Base-by-base conservation (phyloP, 64 coral and sea anemone species). In the Hydrozoanthus tunicans region DNA sequence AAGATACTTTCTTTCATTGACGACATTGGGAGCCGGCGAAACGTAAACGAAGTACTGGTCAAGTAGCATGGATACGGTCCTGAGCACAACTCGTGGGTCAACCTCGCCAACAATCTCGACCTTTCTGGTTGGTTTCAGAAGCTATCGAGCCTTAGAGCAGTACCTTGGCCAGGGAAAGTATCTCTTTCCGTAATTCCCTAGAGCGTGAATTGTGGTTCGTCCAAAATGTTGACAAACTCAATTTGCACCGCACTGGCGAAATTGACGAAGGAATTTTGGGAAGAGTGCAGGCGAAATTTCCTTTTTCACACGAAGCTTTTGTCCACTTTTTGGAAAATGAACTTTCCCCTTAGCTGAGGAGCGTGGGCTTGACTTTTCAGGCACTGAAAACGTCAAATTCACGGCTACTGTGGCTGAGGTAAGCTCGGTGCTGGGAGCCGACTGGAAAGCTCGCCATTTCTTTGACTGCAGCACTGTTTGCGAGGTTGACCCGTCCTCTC, bases 301-400 rank as follows among this genome's bases (percentile, higher is more conserved):
- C 32, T 43, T 43, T 43, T 43, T 43, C 32, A 43, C 32, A 2
- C 32, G 32, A 1, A 43, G 32, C 32, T 43, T 43, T 43, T 43
- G 32, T 20, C 20, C 20, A 20, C 20, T 20, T 20, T 20, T 20
- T 20, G 20, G 20, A 20, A 20, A 20, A 20, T 20, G 20, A 20
- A 20, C 20, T 20, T 20, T 84, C 81, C 60, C 62, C 62, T 12
- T 84, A 6, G 62, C 83, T 53, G 14, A 86, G 51, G 83, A 86
- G 20, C 20, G 20, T 20, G 20, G 20, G 20, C 67, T 89, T 89
- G 85, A 89, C 85, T 89, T 89, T 89, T 89, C 85, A 12, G 85
- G 70, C 15, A 70, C 51, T 10, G 52, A 58, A 89, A 89, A 89
- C 32, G 55, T 89, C 69, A 89, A 75, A 54, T 89, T 89, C 72